These are phyloP conservation scores for Doryteuthis pealeii DNA, from an alignment of 1,140 invertebrate genomes.

Conservation along the genomic window DNA sequence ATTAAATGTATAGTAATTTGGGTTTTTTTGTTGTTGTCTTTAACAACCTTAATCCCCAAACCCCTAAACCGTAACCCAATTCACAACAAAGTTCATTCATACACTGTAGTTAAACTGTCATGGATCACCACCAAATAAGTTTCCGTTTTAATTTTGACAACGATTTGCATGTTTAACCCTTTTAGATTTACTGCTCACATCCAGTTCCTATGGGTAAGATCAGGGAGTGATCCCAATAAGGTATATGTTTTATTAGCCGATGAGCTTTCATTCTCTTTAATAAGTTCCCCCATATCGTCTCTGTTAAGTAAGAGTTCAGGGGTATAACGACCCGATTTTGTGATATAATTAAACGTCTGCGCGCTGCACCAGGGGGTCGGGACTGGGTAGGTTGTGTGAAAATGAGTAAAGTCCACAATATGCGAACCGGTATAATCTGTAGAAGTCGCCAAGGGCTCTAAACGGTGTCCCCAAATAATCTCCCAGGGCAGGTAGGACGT, in stretches of 20 bases:
- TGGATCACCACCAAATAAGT: no score
- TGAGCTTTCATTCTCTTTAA: neutral
- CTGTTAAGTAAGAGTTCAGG: conserved; percentile 3
- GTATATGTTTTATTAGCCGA: conserved; percentile 1
- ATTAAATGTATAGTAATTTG: no score
- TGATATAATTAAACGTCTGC: conserved; percentile 4
- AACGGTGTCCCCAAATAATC: conserved; percentile 62
- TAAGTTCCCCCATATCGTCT: neutral
- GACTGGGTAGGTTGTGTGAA: conserved; percentile 85
- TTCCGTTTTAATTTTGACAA: no score
- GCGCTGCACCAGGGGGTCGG: conserved; percentile 88
- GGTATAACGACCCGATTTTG: conserved; percentile 3
- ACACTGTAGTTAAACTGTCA: no score
- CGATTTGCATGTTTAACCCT: no score
- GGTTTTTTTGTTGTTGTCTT: no score
- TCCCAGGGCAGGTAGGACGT: conserved; percentile 62
- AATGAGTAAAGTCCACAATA: conserved; percentile 88
- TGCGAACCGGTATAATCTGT: conserved; percentile 85
- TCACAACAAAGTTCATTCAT: no score
- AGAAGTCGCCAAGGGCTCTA: conserved; percentile 63
- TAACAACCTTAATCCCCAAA: no score
- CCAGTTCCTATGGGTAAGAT: neutral
- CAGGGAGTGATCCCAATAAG: neutral
- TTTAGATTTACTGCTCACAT: neutral
- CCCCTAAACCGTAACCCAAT: no score